Conservation (phyloP, 2,797 vertebrate species). For the Chloroceryle amazona region DNA sequence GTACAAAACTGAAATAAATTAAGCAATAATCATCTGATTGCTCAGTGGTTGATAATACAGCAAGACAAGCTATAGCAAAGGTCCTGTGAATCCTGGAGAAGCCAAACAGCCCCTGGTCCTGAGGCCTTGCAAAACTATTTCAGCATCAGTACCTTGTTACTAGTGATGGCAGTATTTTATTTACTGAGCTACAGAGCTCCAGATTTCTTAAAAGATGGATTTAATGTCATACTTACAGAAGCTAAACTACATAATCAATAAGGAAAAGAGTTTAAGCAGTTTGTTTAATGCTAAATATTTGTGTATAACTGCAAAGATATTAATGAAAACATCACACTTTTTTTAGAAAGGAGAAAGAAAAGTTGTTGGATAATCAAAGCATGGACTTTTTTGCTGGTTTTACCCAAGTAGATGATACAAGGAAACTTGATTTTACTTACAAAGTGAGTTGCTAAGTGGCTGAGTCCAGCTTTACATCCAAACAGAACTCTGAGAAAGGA, state of each 20-base stretch:
- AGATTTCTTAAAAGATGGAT: rapidly evolving
- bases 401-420: neutral
- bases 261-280: neutral
- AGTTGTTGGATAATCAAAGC: neutral
- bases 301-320: neutral
- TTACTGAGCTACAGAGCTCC: neutral
- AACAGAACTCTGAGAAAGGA: neutral
- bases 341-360: neutral
- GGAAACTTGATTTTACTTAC: neutral
- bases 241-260: neutral
- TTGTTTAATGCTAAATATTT: neutral
- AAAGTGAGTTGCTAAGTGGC: neutral
- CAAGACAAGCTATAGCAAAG: neutral
- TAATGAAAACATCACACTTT: neutral
- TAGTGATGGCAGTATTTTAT: neutral
- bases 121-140: neutral
- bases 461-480: neutral
- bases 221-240: neutral
- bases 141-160: neutral
- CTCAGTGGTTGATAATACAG: neutral
- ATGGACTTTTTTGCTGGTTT: neutral
- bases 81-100: neutral
- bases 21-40: neutral
- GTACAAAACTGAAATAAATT: neutral
- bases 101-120: neutral